Conservation (phyloP, 2,113 vertebrate species). For the Hemicordylus capensis region DNA sequence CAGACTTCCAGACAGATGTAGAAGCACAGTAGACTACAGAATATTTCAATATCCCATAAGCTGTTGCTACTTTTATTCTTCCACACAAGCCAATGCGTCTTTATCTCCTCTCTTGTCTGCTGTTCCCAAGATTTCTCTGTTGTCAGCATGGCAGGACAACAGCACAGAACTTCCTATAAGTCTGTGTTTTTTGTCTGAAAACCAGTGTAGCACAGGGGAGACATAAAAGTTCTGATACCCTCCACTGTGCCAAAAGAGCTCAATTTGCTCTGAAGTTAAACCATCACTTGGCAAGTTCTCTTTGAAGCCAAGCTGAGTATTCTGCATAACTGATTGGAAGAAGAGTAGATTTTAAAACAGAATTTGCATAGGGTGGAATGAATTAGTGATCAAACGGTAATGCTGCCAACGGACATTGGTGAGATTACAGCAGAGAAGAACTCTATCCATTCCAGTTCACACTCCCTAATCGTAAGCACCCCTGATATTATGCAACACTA, state of each 20-base stretch:
- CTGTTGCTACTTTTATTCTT: background rate
- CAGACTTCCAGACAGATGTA: background rate
- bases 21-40: accelerated
- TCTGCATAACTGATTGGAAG: background rate
- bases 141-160: accelerated
- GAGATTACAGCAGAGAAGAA: background rate
- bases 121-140: slow-evolving; percentile 43
- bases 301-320: background rate
- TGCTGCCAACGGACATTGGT: background rate
- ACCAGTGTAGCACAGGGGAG: background rate
- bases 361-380: background rate
- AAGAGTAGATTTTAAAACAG: background rate
- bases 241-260: background rate
- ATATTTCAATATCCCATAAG: background rate
- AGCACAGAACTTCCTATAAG: accelerated
- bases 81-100: background rate
- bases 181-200: accelerated
- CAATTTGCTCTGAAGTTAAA: background rate
- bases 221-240: background rate
- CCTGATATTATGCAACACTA: background rate
- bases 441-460: background rate
- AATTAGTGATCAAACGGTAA: background rate
- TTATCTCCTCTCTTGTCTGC: slow-evolving; percentile 21
- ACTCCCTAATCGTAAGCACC: background rate
- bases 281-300: accelerated